Percentiles rank a stretch among this genome's conserved stretches.
Evolutionary conservation across 2,113 vertebrate species (phyloP).

Genomic region (Haplotaxodon microlepis): DNA sequence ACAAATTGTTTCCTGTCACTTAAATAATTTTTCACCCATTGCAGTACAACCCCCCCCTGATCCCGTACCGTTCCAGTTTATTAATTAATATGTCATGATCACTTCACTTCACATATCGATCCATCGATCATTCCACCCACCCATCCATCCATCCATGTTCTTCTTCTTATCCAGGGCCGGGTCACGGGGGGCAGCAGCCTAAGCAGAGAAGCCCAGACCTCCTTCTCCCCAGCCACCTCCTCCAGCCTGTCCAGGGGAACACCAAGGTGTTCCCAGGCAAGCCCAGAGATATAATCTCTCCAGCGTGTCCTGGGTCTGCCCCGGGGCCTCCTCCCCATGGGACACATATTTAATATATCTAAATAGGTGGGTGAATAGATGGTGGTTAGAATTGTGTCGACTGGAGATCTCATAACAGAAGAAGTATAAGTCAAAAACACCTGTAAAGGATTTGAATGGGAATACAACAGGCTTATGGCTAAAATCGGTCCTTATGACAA

Average conservation of each 20-base stretch:
- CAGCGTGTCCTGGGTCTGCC: accelerated
- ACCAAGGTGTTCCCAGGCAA: not conserved
- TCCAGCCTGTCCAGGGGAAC: not conserved
- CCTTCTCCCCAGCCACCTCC: not conserved
- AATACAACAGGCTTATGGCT: not conserved
- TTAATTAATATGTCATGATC: too few species aligned
- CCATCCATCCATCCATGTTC: not conserved
- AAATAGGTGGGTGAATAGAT: not conserved
- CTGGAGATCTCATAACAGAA: not conserved
- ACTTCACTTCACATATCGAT: not conserved
- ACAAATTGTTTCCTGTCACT: too few species aligned
- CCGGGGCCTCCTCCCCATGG: not conserved
- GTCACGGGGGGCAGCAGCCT: not conserved
- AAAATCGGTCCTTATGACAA: not conserved
- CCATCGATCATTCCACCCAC: not conserved
- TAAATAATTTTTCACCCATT: too few species aligned
- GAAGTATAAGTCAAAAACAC: not conserved
- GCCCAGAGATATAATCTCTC: not conserved
- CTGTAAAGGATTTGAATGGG: not conserved
- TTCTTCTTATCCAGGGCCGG: accelerated
- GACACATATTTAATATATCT: not conserved
- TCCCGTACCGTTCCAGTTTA: too few species aligned
- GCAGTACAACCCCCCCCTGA: too few species aligned
- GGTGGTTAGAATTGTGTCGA: not conserved
- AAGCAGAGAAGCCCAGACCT: not conserved